Percentiles rank a stretch among this genome's conserved stretches.
Conservation (phyloP, 2,797 vertebrate species). For the Agapornis canus region DNA sequence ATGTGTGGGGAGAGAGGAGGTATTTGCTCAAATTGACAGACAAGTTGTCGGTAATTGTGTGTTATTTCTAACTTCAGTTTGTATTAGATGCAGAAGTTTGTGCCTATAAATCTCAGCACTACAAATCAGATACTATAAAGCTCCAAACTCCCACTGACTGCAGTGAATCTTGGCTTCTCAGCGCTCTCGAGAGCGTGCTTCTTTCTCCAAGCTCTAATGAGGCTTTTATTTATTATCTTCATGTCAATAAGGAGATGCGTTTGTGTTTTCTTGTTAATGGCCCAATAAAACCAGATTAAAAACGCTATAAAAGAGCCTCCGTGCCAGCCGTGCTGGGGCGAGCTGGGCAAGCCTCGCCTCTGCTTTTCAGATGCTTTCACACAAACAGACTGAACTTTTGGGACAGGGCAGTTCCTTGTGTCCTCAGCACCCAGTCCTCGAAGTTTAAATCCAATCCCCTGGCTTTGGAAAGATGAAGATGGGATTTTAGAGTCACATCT, state of each 20-base stretch:
- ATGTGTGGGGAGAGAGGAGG: background rate
- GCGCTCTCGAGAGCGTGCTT: background rate
- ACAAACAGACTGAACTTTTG: background rate
- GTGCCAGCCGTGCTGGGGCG: background rate
- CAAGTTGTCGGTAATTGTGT: background rate
- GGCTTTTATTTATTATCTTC: slow-evolving; percentile 28
- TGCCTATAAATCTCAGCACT: background rate
- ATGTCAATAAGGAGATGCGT: background rate
- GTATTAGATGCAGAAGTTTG: background rate
- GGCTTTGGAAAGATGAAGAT: background rate
- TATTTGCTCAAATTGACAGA: background rate
- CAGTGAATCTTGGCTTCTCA: background rate
- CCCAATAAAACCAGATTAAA: background rate
- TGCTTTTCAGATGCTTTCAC: background rate
- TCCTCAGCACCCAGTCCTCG: background rate
- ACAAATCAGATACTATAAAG: background rate
- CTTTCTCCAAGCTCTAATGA: background rate
- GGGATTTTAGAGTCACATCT: background rate
- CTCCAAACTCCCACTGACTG: background rate
- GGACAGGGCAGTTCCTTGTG: background rate
- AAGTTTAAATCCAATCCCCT: background rate
- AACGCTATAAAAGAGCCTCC: background rate
- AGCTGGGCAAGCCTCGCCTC: background rate
- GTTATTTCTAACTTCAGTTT: background rate
- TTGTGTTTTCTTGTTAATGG: background rate